A percentile compares a stretch with the other conserved stretches of the same genome.
Conservation (phyloP, 2,888 invertebrate genomes). For the Saturnia pavonia region DNA sequence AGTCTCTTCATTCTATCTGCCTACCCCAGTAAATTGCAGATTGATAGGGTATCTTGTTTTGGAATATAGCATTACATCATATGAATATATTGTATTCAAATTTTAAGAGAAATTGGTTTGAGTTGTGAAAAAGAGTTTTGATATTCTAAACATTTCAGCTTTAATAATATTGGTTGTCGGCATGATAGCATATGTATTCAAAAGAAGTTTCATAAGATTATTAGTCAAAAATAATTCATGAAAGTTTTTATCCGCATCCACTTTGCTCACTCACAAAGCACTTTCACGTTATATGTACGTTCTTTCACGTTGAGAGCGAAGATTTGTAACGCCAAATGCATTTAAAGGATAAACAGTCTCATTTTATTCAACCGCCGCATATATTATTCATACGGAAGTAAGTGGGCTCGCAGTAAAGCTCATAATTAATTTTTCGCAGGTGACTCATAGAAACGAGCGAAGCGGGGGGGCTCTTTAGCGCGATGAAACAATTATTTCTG, state of each 20-base stretch:
- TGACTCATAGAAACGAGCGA: conserved; percentile 37
- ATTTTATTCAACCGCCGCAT: conserved; percentile 61
- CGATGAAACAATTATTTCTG: conserved; percentile 7
- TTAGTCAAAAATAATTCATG: background rate
- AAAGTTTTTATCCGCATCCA: conserved; percentile 15
- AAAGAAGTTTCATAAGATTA: too few relatives aligned
- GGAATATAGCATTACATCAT: too few relatives aligned
- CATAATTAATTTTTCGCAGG: conserved; percentile 68
- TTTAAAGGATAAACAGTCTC: conserved; percentile 77
- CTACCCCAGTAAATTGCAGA: too few relatives aligned
- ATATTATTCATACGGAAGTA: conserved; percentile 68
- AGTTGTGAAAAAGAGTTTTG: too few relatives aligned
- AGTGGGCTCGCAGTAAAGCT: conserved; percentile 57
- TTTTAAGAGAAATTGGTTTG: too few relatives aligned
- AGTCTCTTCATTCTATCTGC: too few relatives aligned
- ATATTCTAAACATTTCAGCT: too few relatives aligned
- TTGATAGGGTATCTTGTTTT: too few relatives aligned
- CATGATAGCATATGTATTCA: too few relatives aligned
- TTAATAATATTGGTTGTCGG: too few relatives aligned
- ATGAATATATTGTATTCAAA: too few relatives aligned
- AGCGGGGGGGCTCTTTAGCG: conserved; percentile 40
- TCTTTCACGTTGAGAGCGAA: conserved; percentile 44
- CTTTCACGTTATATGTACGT: conserved; percentile 40
- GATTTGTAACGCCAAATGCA: conserved; percentile 72
- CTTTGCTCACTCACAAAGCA: conserved; percentile 25